Percentiles rank a stretch among this genome's conserved stretches.
phyloP scores from a whole-genome alignment of 2,888 invertebrate genomes.

The Drosophila austrosaltans region DNA sequence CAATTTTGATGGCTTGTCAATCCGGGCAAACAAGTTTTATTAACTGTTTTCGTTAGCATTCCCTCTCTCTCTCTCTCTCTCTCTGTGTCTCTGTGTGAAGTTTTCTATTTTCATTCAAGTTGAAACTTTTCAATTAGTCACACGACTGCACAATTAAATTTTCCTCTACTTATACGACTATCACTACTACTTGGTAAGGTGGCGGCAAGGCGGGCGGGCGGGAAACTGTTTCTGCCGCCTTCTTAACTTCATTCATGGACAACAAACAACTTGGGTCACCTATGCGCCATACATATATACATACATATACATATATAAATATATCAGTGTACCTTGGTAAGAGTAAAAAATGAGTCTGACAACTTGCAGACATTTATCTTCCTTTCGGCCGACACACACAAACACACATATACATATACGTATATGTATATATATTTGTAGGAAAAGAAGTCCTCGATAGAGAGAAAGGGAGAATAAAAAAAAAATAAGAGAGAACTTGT shows the following conservation, averaged over 20 bases:
- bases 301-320: not conserved
- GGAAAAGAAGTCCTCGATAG: conserved; percentile 21
- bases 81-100: conserved; percentile 24
- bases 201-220: not conserved
- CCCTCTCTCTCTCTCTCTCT: conserved; percentile 23
- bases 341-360: conserved; percentile 12
- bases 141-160: conserved; percentile 73
- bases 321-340: conserved; percentile 16
- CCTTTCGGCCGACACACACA: conserved; percentile 34
- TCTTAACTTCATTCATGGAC: conserved; percentile 1
- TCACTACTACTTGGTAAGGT: not conserved
- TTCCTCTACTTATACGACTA: conserved; percentile 20
- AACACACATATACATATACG: conserved; percentile 24
- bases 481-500: conserved; percentile 48
- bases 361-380: conserved; percentile 70
- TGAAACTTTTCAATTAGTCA: conserved; percentile 76
- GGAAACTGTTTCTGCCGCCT: not conserved
- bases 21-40: conserved; percentile 47
- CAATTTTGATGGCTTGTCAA: conserved; percentile 19
- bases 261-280: conserved; percentile 12
- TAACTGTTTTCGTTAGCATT: conserved; percentile 25
- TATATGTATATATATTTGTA: no score
- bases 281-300: conserved; percentile 5
- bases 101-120: conserved; percentile 57
- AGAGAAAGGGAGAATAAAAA: conserved; percentile 36